Percentiles rank a stretch among this genome's conserved stretches.
Evolutionary conservation across 2,888 invertebrate species (phyloP).

Genomic region (Sarcophaga caerulescens): DNA sequence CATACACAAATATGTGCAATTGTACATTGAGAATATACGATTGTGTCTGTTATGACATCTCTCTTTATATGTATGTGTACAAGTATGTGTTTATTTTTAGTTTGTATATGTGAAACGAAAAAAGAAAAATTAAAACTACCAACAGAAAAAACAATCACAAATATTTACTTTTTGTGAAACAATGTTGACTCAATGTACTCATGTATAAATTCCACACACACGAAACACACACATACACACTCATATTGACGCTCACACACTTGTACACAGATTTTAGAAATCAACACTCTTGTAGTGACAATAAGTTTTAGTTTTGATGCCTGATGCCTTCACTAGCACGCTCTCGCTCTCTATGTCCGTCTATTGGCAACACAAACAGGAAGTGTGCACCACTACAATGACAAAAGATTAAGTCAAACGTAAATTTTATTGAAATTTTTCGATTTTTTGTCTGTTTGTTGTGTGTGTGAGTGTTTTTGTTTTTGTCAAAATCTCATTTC

Average conservation of each 20-base stretch:
- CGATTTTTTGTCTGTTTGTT: not conserved
- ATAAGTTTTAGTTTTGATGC: constrained; percentile 6
- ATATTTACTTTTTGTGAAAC: constrained; percentile 47
- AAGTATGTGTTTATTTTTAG: not conserved
- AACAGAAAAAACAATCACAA: constrained; percentile 25
- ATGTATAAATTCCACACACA: constrained; percentile 40
- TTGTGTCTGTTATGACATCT: no score
- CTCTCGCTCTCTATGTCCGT: not conserved
- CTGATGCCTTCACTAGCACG: not conserved
- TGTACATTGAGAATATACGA: no score
- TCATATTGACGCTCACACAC: not conserved
- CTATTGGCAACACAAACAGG: constrained; percentile 28
- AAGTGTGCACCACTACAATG: constrained; percentile 54
- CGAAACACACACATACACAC: not conserved
- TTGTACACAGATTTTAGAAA: constrained; percentile 17
- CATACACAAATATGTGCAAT: no score
- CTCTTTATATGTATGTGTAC: not conserved
- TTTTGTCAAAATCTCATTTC: no score
- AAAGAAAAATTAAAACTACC: no score
- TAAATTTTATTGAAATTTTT: constrained; percentile 61
- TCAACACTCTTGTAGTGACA: constrained; percentile 19
- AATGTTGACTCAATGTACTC: constrained; percentile 52
- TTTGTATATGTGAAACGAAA: not conserved
- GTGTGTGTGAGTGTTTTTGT: no score
- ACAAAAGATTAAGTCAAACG: constrained; percentile 62